phyloP scores from a whole-genome alignment of 92 coral and sea anemone genomes.

The Nematostella vectensis region DNA sequence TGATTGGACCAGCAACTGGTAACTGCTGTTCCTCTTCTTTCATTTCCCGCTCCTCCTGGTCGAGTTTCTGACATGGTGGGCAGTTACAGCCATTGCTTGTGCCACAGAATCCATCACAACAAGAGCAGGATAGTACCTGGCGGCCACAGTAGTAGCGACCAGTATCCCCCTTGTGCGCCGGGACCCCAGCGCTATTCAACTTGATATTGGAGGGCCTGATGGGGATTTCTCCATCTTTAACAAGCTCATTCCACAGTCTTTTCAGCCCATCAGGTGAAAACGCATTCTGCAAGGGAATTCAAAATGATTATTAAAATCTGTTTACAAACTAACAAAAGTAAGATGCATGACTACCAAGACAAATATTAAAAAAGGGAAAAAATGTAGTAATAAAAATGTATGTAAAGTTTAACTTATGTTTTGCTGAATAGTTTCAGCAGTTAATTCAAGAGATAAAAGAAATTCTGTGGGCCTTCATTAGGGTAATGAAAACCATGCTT shows the following conservation, averaged over 20 bases:
- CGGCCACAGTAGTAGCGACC: conserved; percentile 71
- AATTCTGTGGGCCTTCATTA: too few relatives aligned
- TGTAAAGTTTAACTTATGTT: too few relatives aligned
- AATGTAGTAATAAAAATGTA: too few relatives aligned
- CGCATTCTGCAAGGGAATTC: conserved; percentile 43
- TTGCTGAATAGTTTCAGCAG: neutral
- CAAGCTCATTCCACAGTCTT: conserved; percentile 97
- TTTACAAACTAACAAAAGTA: neutral
- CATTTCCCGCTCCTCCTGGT: conserved; percentile 74
- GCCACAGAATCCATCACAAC: conserved; percentile 79
- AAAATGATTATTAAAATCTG: neutral
- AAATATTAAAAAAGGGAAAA: too few relatives aligned
- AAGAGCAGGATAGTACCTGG: conserved; percentile 48
- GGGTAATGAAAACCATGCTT: too few relatives aligned
- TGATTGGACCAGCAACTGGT: conserved; percentile 62
- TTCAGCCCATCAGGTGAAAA: conserved; percentile 86
- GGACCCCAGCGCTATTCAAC: conserved; percentile 57
- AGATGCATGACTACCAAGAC: neutral
- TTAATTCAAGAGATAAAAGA: neutral
- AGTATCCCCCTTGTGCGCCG: conserved; percentile 75
- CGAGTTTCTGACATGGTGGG: conserved; percentile 72
- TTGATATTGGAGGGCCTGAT: conserved; percentile 40
- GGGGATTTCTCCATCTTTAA: conserved; percentile 91
- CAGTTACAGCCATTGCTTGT: conserved; percentile 68
- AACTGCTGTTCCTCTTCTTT: conserved; percentile 80